Evolutionary conservation across 2,797 vertebrate genomes (phyloP), one percentile per base, ranked within the genome.

Genomic region (Pseudomugil tenellus): DNA sequence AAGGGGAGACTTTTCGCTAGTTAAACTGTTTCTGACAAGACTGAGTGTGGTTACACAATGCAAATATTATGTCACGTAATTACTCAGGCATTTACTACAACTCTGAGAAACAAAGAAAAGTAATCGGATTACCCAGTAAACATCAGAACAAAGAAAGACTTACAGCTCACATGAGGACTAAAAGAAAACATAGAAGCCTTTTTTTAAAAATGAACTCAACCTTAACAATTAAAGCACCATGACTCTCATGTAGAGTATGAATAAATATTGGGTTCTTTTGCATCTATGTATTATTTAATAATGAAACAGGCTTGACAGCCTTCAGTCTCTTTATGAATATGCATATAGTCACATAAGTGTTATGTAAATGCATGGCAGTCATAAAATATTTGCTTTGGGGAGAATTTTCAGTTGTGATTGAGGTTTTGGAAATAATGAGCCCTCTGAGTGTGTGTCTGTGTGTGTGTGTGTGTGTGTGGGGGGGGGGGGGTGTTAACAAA

Each of bases 121-220:
- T 80, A 80, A 89, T 74, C 68, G 52, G 72, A 76, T 87, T 85
- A 81, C 25, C 51, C 23, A 19, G 49, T 3, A 0, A 54, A 1
- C 39, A 7, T 43, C 26, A 49, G 59, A 53, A 48, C 59, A 70
- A 67, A 46, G 29, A 56, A 70, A 79, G 19, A 26, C 32, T 57
- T 2, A 58, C 6, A 32, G 19, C 55, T 32, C 13, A n/a, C 31
- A 11, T 23, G 16, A 72, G 34, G 14, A 69, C 53, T 51, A 51
- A 0, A 25, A 26, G 4, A 69, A 68, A 16, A 73, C 16, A 16
- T 16, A 34, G 28, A 39, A 29, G 28, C n/a, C 10, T 11, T 63
- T 21, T 52, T 37, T 7, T 60, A 6, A 11, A 25, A 46, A 19
- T 9, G 17, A 34, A 48, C 28, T 10, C 7, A 32, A 66, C 21